Evolutionary conservation across 2,113 vertebrate genomes (phyloP).

Genomic region (Sylvietta virens): DNA sequence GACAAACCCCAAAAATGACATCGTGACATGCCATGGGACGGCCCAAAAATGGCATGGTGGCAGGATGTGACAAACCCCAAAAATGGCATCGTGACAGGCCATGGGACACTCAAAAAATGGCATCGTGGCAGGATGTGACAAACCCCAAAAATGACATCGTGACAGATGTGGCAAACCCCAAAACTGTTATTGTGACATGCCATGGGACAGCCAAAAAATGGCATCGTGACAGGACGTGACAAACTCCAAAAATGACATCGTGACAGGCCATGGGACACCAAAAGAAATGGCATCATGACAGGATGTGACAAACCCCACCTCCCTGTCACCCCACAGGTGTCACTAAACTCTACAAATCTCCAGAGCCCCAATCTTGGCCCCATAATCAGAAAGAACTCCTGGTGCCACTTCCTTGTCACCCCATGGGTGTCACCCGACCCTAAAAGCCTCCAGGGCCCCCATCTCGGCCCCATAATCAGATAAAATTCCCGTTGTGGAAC

Average conservation of each 20-base stretch:
- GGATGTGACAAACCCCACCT: background rate
- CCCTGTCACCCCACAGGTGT: background rate
- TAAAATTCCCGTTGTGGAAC: slow-evolving; percentile 12
- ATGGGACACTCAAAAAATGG: too few species aligned
- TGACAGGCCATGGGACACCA: background rate
- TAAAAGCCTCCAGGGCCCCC: background rate
- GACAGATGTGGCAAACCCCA: too few species aligned
- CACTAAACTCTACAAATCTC: background rate
- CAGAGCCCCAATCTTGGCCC: background rate
- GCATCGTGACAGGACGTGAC: rapidly evolving
- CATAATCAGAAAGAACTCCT: background rate
- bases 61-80: too few species aligned
- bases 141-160: rapidly evolving
- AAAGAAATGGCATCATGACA: background rate
- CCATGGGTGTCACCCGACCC: background rate
- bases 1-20: too few species aligned
- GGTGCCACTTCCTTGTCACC: background rate
- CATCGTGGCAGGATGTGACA: rapidly evolving
- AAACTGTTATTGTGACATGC: rapidly evolving
- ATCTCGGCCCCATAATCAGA: background rate
- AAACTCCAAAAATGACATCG: background rate
- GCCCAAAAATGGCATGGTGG: rapidly evolving
- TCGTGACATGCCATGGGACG: too few species aligned
- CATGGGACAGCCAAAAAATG: background rate
- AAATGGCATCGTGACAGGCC: too few species aligned